Evolutionary conservation across 2,888 invertebrate species (phyloP), one percentile per base, ranked within the genome.

Genomic region (Megastigmus dorsalis): DNA sequence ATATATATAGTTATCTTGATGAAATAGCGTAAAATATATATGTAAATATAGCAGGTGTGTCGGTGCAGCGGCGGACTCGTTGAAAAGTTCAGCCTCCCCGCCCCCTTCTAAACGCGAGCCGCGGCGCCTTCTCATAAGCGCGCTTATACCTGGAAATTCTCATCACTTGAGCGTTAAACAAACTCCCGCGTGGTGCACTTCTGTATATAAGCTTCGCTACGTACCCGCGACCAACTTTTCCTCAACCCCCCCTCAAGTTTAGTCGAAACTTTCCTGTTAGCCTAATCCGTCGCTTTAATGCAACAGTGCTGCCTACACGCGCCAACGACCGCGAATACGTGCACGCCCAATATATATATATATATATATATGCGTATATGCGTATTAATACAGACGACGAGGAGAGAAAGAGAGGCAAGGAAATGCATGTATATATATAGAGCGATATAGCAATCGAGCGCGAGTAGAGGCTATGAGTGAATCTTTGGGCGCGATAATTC

Each of bases 241-340:
- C 18, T 30, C 20, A 50, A 1, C 18, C 28, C 26, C n/a, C 67
- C 33, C 15, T 7, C 10, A 55, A 70, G 43, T 54, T 59, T 5
- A n/a, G n/a, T 15, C 15, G 10, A 38, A 74, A 74, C 73, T 74
- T 74, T 67, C 48, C 62, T 62, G 73, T 74, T 74, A 68, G 50
- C 33, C 63, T 74, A 68, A 74, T 74, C 74, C 68, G 48, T 41
- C 68, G 67, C 26, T 57, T 50, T 68, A 50, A 74, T 57, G 63
- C 62, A 60, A 73, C 68, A 74, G 68, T 52, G 67, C 59, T 52
- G 67, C 59, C 38, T 52, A 10, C 23, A 57, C 50, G 55, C 18
- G 57, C 28, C 38, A 30, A 65, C 23, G 20, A 41, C 52, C 30
- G 30, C 41, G 59, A 45, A 28, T 23, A 7, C 36, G 3, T 7